phyloP scores from a whole-genome alignment of 2,113 vertebrate species.

The Pseudorasbora parva region DNA sequence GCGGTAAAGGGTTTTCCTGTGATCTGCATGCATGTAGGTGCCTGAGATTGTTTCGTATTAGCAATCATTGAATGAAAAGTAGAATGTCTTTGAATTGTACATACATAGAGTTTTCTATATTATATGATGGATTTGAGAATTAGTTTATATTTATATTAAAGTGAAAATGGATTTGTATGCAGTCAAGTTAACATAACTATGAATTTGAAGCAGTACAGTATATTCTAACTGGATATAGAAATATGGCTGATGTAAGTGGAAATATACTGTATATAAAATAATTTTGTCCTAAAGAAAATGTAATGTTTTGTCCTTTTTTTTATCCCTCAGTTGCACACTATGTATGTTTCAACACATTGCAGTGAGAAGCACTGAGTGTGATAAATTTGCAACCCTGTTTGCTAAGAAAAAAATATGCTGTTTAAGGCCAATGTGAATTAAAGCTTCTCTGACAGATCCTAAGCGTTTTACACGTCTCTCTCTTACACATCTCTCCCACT shows the following conservation, averaged over 20 bases:
- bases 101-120: constrained; percentile 51
- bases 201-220: constrained; percentile 26
- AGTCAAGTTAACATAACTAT: constrained; percentile 2
- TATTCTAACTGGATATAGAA: constrained; percentile 34
- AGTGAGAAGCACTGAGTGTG: constrained; percentile 34
- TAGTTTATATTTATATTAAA: constrained; percentile 62
- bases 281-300: constrained; percentile 40
- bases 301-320: constrained; percentile 32
- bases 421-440: constrained; percentile 51
- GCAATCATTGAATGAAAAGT: constrained; percentile 24
- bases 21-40: neutral
- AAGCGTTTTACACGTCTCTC: neutral
- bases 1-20: constrained; percentile 16
- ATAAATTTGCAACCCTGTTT: neutral
- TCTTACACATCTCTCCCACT: neutral
- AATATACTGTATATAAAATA: constrained; percentile 42
- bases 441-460: constrained; percentile 14
- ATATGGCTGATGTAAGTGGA: constrained; percentile 27
- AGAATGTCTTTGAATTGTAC: constrained; percentile 50
- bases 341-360: constrained; percentile 24
- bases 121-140: constrained; percentile 43
- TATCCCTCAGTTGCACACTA: constrained; percentile 2
- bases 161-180: constrained; percentile 36
- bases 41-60: constrained; percentile 37
- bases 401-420: constrained; percentile 23